A percentile compares a stretch with the other conserved stretches of the same genome.
Conservation (phyloP, 2,888 invertebrate genomes). For the Erebia ligea region DNA sequence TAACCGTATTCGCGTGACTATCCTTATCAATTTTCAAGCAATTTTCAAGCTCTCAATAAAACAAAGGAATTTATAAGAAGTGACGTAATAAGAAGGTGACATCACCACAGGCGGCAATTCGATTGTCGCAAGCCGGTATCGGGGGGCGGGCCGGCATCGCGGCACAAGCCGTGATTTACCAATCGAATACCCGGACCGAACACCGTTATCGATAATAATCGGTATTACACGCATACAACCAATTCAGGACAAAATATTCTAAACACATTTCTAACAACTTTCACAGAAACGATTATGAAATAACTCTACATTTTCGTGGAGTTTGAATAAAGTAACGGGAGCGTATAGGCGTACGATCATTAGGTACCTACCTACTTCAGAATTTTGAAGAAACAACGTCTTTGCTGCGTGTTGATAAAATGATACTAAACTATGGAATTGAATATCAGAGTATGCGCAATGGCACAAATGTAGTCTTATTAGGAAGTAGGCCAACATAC, state of each 20-base stretch:
- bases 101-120: slow-evolving; percentile 51
- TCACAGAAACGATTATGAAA: slow-evolving; percentile 12
- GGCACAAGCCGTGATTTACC: slow-evolving; percentile 68
- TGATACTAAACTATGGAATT: too few relatives aligned
- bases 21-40: slow-evolving; percentile 8
- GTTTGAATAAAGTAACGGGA: neutral
- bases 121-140: slow-evolving; percentile 65
- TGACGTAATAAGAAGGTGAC: slow-evolving; percentile 54
- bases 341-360: too few relatives aligned
- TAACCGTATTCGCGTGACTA: slow-evolving; percentile 34
- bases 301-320: neutral
- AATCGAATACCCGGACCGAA: slow-evolving; percentile 70
- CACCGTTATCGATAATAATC: slow-evolving; percentile 56
- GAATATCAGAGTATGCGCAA: too few relatives aligned
- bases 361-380: too few relatives aligned
- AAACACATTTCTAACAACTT: slow-evolving; percentile 11
- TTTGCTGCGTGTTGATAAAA: too few relatives aligned
- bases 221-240: slow-evolving; percentile 29
- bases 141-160: slow-evolving; percentile 38
- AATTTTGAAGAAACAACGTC: neutral
- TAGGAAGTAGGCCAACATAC: too few relatives aligned
- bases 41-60: slow-evolving; percentile 9
- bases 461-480: too few relatives aligned
- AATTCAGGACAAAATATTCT: slow-evolving; percentile 17
- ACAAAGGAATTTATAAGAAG: slow-evolving; percentile 12